These are phyloP conservation scores for Prionailurus bengalensis DNA, from an alignment of 2,113 vertebrate genomes.

Conservation along the genomic window DNA sequence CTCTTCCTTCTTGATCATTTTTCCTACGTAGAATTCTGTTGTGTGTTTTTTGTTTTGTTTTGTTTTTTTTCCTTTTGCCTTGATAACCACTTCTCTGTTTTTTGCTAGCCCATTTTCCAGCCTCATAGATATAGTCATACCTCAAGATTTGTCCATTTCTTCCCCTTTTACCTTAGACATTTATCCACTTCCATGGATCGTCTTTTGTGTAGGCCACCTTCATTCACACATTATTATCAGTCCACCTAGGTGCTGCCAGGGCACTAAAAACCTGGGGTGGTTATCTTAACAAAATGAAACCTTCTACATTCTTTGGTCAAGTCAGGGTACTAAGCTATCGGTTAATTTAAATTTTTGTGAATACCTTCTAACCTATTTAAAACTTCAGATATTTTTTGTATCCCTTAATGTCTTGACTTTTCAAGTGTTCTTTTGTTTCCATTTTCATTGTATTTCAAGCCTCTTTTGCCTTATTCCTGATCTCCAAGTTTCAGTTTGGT, in stretches of 20 bases:
- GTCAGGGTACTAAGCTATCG: neutral
- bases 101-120: neutral
- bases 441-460: neutral
- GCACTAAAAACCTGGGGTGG: neutral
- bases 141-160: neutral
- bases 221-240: neutral
- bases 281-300: neutral
- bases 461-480: neutral
- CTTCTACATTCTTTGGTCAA: neutral
- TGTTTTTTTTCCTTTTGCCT: neutral
- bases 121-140: neutral
- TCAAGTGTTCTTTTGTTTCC: neutral
- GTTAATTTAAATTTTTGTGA: neutral
- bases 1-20: neutral
- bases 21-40: neutral
- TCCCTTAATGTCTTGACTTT: neutral
- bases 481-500: neutral
- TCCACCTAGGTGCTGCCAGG: neutral
- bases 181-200: neutral
- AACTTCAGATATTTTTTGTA: neutral
- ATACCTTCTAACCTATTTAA: neutral
- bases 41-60: neutral
- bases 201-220: neutral
- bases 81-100: neutral
- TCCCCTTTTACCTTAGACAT: neutral